Evolutionary conservation across 2,797 vertebrate species (phyloP).

Genomic region (Schizothorax lantsangensis): DNA sequence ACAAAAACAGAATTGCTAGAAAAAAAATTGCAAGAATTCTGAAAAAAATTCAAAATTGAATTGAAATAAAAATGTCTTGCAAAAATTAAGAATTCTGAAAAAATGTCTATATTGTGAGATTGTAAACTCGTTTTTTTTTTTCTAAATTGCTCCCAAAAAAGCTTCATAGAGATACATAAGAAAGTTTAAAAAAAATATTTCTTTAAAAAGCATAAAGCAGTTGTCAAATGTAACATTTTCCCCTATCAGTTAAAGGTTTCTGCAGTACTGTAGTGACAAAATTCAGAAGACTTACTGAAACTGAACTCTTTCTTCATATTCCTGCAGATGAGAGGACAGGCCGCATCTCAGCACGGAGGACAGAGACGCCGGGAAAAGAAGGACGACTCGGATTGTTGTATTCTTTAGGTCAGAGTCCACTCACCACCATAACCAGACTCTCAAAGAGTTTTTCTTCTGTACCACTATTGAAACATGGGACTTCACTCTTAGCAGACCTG

Average conservation of each 20-base stretch:
- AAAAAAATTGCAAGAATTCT: too few relatives aligned
- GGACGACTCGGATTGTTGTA: conserved; percentile 80
- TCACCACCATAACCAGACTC: conserved; percentile 20
- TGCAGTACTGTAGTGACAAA: not conserved
- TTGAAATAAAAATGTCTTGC: not conserved
- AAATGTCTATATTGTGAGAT: not conserved
- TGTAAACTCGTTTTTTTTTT: not conserved
- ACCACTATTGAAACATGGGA: conserved; percentile 29
- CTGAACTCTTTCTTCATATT: not conserved
- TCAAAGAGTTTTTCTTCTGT: conserved; percentile 24
- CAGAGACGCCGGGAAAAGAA: conserved; percentile 80
- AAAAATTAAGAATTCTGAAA: not conserved
- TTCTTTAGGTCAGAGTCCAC: conserved; percentile 76
- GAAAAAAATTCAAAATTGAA: too few relatives aligned
- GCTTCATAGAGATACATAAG: not conserved
- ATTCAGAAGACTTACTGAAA: not conserved
- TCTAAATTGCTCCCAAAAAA: not conserved
- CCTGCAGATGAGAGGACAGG: conserved; percentile 79
- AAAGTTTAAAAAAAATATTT: not conserved
- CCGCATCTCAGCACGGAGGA: conserved; percentile 60
- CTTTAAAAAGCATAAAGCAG: not conserved
- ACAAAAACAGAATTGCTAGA: not conserved
- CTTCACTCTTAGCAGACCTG: conserved; percentile 7
- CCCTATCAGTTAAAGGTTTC: not conserved
- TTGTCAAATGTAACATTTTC: not conserved